Conservation (phyloP, 2,113 vertebrate species). For the Notechis scutatus region DNA sequence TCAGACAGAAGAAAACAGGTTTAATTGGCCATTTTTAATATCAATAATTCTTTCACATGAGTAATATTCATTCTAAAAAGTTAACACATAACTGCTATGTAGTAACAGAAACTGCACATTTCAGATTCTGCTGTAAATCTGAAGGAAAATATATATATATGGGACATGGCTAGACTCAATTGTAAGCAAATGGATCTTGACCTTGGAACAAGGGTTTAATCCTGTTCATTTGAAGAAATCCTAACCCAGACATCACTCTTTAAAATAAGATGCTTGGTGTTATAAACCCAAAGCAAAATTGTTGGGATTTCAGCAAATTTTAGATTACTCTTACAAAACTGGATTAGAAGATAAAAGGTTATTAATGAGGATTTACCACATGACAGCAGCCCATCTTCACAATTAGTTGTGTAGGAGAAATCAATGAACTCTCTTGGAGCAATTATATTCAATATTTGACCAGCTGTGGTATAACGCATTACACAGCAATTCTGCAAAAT, state of each 20-base stretch:
- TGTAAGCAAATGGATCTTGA: background rate
- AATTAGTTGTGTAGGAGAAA: slow-evolving; percentile 81
- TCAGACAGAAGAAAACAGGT: background rate
- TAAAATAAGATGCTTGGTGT: background rate
- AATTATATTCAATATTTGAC: slow-evolving; percentile 83
- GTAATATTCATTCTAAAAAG: background rate
- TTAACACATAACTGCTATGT: background rate
- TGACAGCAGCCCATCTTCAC: slow-evolving; percentile 77
- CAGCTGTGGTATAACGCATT: slow-evolving; percentile 81
- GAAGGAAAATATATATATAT: background rate
- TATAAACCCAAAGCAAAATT: background rate
- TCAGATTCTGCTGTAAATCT: background rate
- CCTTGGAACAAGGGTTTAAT: background rate
- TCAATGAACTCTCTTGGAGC: slow-evolving; percentile 85
- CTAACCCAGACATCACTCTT: background rate
- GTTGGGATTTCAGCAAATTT: background rate
- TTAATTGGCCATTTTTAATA: background rate
- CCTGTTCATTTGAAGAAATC: background rate
- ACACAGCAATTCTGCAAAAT: slow-evolving; percentile 77
- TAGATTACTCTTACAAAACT: background rate
- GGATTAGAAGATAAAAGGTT: background rate
- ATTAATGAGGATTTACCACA: slow-evolving; percentile 71
- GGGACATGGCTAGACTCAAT: background rate
- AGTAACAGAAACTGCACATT: background rate
- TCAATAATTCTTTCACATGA: background rate